Base-by-base conservation (phyloP, 2,113 vertebrate species). In the Oryzias woworae region DNA sequence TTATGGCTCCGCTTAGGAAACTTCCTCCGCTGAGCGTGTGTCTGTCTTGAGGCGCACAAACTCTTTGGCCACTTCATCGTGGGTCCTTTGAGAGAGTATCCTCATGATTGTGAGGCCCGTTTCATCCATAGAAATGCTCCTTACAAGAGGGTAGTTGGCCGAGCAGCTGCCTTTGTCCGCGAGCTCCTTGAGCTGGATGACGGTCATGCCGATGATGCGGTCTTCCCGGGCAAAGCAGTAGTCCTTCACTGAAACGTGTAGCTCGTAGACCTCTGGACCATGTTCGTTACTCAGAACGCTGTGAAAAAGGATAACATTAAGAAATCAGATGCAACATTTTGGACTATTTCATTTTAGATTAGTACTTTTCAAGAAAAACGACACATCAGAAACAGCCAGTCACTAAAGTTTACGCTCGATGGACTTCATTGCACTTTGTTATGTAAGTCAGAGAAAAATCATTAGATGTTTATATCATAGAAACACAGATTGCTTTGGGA, bases 171-270 rank as follows among this genome's bases (percentile, higher is more conserved):
- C 94, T 51, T 90, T 92, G 57, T 97, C 96, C 0, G 87, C 90
- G 43, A 97, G 87, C 78, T 83, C 91, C n/a, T 90, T 89, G 55
- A 99, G 92, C 85, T 93, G 96, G 80, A 99, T 94, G 14, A 99
- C 96, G 0, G 96, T 92, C 95, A 98, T 94, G 59, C 97, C 97
- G 0, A 99, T 91, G 49, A 97, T 15, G 36, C 95, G 94, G 69
- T 99, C 97, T 71, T 99, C 97, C 0, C 97, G 90, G 15, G 97
- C 97, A 8, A 99, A 99, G 92, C 97, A 99, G 88, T 99, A 99
- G 86, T 99, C 97, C 75, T 99, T 99, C 71, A 99, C 96, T 0
- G 95, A 95, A 15, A 99, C 75, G 76, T 98, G 97, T 26, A 99
- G 93, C 71, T 99, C 97, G 5, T 96, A 98, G 71, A 90, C 89